A percentile compares a stretch with the other conserved stretches of the same genome.
Evolutionary conservation across 2,888 invertebrate genomes (phyloP).

Genomic region (Lottia scabra): DNA sequence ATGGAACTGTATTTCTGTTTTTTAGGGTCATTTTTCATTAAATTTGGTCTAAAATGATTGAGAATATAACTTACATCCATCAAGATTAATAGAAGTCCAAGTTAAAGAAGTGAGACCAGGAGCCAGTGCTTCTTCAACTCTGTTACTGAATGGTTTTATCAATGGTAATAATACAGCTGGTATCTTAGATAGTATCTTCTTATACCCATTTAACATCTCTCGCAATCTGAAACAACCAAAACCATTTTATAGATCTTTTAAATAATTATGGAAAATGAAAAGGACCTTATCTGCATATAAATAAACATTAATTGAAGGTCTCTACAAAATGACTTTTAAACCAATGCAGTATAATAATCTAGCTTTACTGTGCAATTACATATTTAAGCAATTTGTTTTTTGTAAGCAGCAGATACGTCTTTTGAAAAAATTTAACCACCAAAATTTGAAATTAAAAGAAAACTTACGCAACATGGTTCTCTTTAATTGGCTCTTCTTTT

Average conservation of each 20-base stretch:
- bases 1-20: too few species aligned
- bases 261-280: too few species aligned
- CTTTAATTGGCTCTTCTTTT: slow-evolving; percentile 64
- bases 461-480: slow-evolving; percentile 60
- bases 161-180: slow-evolving; percentile 88
- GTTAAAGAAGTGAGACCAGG: slow-evolving; percentile 86
- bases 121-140: slow-evolving; percentile 84
- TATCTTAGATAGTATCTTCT: slow-evolving; percentile 60
- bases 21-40: too few species aligned
- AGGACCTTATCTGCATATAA: too few species aligned
- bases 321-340: too few species aligned
- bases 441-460: background rate
- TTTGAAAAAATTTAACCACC: background rate
- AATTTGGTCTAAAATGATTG: background rate
- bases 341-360: too few species aligned
- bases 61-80: slow-evolving; percentile 78
- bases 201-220: slow-evolving; percentile 68
- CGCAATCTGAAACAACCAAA: slow-evolving; percentile 51
- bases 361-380: too few species aligned
- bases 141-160: slow-evolving; percentile 87
- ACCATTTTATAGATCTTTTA: background rate
- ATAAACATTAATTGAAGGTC: too few species aligned
- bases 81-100: slow-evolving; percentile 78
- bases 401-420: too few species aligned
- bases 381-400: too few species aligned